phyloP scores from a whole-genome alignment of 1,140 invertebrate genomes.

The Drosophila neocordata region DNA sequence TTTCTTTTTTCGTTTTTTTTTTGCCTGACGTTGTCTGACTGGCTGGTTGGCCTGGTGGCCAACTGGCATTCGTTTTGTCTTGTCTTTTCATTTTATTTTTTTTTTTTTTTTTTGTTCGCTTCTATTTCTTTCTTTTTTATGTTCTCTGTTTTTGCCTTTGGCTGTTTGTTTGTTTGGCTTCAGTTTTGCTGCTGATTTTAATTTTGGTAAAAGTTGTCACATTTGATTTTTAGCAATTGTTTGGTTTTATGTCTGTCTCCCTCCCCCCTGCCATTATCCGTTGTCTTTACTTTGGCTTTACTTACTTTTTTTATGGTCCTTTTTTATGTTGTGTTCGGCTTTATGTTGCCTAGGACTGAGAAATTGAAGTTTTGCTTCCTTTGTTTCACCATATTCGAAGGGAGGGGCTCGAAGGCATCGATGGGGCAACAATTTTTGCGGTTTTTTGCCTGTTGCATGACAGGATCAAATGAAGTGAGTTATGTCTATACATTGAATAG shows the following conservation, averaged over 20 bases:
- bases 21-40: neutral
- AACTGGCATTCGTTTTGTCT: neutral
- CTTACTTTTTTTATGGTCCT: constrained; percentile 45
- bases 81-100: constrained; percentile 13
- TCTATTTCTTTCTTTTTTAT: constrained; percentile 17
- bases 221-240: constrained; percentile 80
- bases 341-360: constrained; percentile 12
- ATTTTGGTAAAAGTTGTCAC: constrained; percentile 81
- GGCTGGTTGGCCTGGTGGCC: constrained; percentile 18
- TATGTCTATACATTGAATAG: neutral
- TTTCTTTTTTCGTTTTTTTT: neutral
- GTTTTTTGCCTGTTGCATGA: constrained; percentile 3
- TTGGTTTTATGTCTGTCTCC: constrained; percentile 70
- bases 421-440: neutral
- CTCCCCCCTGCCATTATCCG: constrained; percentile 43
- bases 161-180: constrained; percentile 48
- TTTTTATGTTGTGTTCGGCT: constrained; percentile 56
- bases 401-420: neutral
- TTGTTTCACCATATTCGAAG: neutral
- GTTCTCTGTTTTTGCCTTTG: constrained; percentile 17
- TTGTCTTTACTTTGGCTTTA: constrained; percentile 39
- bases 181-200: constrained; percentile 71
- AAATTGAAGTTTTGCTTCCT: constrained; percentile 2
- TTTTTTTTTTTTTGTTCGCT: constrained; percentile 8
- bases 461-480: neutral